Evolutionary conservation across 2,888 invertebrate species (phyloP).

Genomic region (Plutella xylostella): DNA sequence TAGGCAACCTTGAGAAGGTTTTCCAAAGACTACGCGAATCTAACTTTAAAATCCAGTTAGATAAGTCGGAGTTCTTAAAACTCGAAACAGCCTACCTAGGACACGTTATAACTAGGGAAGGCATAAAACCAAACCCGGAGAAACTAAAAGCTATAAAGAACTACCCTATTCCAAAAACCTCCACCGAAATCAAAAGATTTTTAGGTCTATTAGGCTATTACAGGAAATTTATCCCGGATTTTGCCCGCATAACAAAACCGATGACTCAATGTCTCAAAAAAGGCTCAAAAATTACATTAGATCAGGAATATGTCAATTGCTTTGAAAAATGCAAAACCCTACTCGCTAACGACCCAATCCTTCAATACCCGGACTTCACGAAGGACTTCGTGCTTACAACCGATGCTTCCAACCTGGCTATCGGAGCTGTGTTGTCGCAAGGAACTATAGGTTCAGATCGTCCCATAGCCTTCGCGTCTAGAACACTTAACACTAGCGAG

Average conservation of each 20-base stretch:
- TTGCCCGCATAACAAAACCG: slow-evolving; percentile 22
- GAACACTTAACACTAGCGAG: slow-evolving; percentile 19
- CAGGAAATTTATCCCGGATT: slow-evolving; percentile 26
- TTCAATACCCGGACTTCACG: slow-evolving; percentile 20
- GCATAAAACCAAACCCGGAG: slow-evolving; percentile 14
- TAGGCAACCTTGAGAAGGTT: slow-evolving; percentile 18
- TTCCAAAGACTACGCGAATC: slow-evolving; percentile 9
- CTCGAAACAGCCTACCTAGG: slow-evolving; percentile 16
- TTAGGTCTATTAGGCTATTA: slow-evolving; percentile 29
- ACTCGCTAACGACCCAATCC: slow-evolving; percentile 8
- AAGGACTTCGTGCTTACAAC: slow-evolving; percentile 21
- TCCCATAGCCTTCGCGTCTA: slow-evolving; percentile 21
- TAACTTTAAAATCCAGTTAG: slow-evolving; percentile 7
- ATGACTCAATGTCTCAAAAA: slow-evolving; percentile 21
- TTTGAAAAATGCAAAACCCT: slow-evolving; percentile 16
- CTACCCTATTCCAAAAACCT: slow-evolving; percentile 13
- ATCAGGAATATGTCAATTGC: slow-evolving; percentile 11
- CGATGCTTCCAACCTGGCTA: slow-evolving; percentile 26
- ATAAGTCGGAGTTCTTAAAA: slow-evolving; percentile 10
- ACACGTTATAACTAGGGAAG: slow-evolving; percentile 16
- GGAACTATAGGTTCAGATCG: slow-evolving; percentile 15
- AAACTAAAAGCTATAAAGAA: slow-evolving; percentile 12
- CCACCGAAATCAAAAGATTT: slow-evolving; percentile 20
- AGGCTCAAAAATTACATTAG: slow-evolving; percentile 9
- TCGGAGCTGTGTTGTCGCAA: slow-evolving; percentile 24